These are phyloP conservation scores for Sphenopsis melanotis DNA, from an alignment of 2,797 vertebrate species.

Conservation along the genomic window DNA sequence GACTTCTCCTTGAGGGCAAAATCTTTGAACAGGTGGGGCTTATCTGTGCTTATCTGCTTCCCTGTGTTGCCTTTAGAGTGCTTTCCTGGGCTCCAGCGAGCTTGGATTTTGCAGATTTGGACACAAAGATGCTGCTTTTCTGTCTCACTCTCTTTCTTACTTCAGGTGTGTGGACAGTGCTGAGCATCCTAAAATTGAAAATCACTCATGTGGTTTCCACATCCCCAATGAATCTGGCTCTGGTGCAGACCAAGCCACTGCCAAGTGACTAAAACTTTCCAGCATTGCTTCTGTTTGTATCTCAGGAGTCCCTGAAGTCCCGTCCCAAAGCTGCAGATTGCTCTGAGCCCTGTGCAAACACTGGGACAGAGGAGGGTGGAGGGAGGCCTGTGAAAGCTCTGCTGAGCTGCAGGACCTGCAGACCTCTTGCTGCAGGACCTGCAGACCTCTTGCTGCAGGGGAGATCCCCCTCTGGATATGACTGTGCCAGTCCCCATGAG, in stretches of 20 bases:
- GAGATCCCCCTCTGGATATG: neutral
- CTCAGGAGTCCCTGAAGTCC: neutral
- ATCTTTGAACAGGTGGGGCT: neutral
- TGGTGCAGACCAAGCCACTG: neutral
- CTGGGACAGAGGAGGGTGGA: neutral
- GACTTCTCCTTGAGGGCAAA: neutral
- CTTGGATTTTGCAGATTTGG: neutral
- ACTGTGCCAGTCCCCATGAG: neutral
- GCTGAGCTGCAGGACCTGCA: neutral
- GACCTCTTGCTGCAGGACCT: neutral
- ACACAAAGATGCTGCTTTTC: neutral
- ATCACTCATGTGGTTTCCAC: neutral
- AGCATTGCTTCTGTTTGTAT: neutral
- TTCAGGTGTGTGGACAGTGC: neutral
- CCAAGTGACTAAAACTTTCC: neutral
- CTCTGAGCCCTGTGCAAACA: neutral
- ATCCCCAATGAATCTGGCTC: neutral
- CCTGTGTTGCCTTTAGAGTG: neutral
- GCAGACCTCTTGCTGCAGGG: neutral
- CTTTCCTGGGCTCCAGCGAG: neutral
- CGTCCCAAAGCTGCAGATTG: neutral
- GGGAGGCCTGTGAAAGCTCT: neutral
- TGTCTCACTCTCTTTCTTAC: neutral
- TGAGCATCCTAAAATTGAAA: neutral
- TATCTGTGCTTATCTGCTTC: neutral